Evolutionary conservation across 2,113 vertebrate species (phyloP).

Genomic region (Nyctibius bracteatus): DNA sequence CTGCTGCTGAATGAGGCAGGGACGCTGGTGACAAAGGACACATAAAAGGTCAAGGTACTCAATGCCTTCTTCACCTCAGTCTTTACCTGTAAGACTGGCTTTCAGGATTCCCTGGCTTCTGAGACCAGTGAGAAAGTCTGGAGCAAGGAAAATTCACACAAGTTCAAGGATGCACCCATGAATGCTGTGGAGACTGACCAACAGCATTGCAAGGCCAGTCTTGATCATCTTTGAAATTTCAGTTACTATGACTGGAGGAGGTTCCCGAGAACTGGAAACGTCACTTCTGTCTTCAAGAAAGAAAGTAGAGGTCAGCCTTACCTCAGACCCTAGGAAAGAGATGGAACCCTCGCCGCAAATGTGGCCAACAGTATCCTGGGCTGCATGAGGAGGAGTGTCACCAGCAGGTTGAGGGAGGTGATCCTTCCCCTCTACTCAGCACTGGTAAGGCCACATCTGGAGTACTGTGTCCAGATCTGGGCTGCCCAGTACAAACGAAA

Average conservation of each 20-base stretch:
- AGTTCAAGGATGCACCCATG: not conserved
- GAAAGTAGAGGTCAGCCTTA: not conserved
- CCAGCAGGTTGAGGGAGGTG: not conserved
- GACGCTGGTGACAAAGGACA: not conserved
- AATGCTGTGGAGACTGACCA: not conserved
- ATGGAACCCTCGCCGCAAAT: not conserved
- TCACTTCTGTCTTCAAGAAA: not conserved
- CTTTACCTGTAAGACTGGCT: not conserved
- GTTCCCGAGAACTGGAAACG: not conserved
- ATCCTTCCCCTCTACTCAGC: not conserved
- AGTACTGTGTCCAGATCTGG: not conserved
- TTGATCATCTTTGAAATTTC: not conserved
- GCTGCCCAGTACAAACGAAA: not conserved
- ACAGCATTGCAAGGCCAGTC: not conserved
- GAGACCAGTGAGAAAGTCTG: not conserved
- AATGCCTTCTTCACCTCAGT: not conserved
- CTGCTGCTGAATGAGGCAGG: not conserved
- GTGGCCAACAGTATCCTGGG: accelerated
- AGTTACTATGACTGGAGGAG: not conserved
- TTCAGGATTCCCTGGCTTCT: not conserved
- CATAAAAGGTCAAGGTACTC: not conserved
- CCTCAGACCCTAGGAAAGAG: not conserved
- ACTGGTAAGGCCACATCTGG: not conserved
- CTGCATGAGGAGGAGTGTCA: not conserved
- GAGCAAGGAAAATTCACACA: not conserved